Evolutionary conservation across 2,888 invertebrate genomes (phyloP), one percentile per base, ranked within the genome.

Genomic region (Mesoligia furuncula): DNA sequence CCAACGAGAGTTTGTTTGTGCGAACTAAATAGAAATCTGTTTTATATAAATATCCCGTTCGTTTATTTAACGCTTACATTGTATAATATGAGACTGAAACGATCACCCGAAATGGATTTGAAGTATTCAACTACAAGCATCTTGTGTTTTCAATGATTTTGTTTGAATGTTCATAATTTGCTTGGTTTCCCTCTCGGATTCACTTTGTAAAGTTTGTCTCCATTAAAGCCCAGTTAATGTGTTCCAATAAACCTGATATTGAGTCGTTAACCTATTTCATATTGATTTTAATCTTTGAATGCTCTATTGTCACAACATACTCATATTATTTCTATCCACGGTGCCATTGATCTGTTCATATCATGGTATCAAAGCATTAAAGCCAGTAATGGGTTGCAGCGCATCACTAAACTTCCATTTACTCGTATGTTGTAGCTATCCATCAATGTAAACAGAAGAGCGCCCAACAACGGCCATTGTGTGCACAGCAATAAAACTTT

Each of bases 401-500:
- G 75, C 36, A 48, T 64, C 57, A 65, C 77, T 69, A 70, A 66
- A 54, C 51, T 31, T 67, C 69, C 57, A 71, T 80, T 57, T 67
- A 59, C 68, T 39, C 39, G 57, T 45, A 54, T 31, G 39, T 62
- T 59, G 73, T 39, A 70, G 68, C 42, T 80, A 73, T 72, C 57
- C 62, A 73, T 78, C 68, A 78, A 73, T 69, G 73, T 65, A 74
- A 82, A 82, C 68, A 69, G 67, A 77, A 62, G 83, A 73, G 36
- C 57, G 59, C 11, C 61, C 70, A 83, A 75, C 72, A 70, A 79
- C 79, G 67, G 78, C 65, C 61, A 83, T 83, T 85, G 73, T 85
- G 65, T 72, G 71, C 73, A 59, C 68, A 20, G 83, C 61, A 82
- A 83, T 83, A 83, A 85, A 85, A 78, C 68, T 77, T 85, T 85